Evolutionary conservation across 2,797 vertebrate species (phyloP), one percentile per base, ranked within the genome.

Genomic region (Tinamus major): DNA sequence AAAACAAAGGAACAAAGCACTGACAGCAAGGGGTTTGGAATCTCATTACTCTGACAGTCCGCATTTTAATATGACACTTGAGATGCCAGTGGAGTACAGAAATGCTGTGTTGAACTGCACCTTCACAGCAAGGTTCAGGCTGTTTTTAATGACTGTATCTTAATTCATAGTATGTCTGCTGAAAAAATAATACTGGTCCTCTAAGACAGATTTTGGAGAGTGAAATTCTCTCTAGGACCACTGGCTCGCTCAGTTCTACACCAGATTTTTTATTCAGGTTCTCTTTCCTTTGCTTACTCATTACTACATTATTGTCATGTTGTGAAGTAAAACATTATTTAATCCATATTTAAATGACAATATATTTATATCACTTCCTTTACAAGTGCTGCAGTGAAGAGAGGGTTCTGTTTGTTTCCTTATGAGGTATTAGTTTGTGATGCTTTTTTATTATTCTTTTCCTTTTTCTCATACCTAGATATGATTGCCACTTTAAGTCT

Each of bases 1-100:
- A 85, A 95, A 90, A 51, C 49, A 82, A 79, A 85, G 79, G n/a
- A 41, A 78, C 8, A 10, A 87, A n/a, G 8, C 39, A 79, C 71
- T 89, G 80, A 71, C 64, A 91, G 83, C 33, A 8, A 64, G 85
- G 26, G 9, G 18, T n/a, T 68, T 75, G 37, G 64, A 71, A 78
- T 79, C 74, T 90, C 78, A 92, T 58, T 90, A 84, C 44, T 71
- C 42, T 87, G 79, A 85, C 61, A 68, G 33, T 41, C 41, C 7
- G 41, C 70, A 37, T 44, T 84, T 91, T 68, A 64, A 31, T n/a
- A 42, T 20, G 67, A 79, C 26, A 74, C 48, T 4, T 75, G 27
- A 88, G 86, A 69, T 14, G 10, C 19, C n/a, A 74, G 29, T 77
- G 63, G 13, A 87, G 68, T 21, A 83, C 15, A 7, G 2, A 81